A percentile compares a stretch with the other conserved stretches of the same genome.
These are phyloP conservation scores for Drosophila colorata DNA, from an alignment of 2,888 invertebrate genomes.

Conservation along the genomic window DNA sequence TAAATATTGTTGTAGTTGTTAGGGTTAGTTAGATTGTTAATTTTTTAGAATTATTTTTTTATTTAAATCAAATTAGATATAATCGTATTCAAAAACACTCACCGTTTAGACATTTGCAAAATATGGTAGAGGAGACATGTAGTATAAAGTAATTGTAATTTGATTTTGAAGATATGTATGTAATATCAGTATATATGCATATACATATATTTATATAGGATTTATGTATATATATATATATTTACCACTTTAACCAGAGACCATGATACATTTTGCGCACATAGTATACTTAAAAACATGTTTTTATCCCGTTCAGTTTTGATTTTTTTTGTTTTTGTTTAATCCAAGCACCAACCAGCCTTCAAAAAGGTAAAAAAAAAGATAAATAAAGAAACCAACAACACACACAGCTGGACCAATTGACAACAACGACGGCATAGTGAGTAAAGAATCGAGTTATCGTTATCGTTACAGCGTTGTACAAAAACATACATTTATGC, in stretches of 20 bases:
- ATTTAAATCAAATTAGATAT: conserved; percentile 38
- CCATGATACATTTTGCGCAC: conserved; percentile 82
- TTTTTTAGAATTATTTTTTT: background rate
- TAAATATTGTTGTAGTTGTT: conserved; percentile 33
- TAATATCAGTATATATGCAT: conserved; percentile 38
- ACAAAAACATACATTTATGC: conserved; percentile 28
- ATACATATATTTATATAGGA: conserved; percentile 29
- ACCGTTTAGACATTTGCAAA: conserved; percentile 84
- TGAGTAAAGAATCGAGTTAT: conserved; percentile 27
- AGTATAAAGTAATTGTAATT: conserved; percentile 63
- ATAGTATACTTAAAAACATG: conserved; percentile 67
- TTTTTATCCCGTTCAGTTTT: conserved; percentile 62
- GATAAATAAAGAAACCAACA: conserved; percentile 32
- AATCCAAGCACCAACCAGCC: conserved; percentile 83
- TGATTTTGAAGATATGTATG: conserved; percentile 48
- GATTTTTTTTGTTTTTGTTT: conserved; percentile 45
- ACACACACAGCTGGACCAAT: conserved; percentile 52
- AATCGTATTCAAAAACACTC: conserved; percentile 84
- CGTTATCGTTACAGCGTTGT: conserved; percentile 42
- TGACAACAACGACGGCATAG: conserved; percentile 50
- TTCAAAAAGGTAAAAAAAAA: conserved; percentile 60
- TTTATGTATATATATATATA: conserved; percentile 46
- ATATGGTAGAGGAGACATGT: conserved; percentile 82
- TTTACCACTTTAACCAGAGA: conserved; percentile 83
- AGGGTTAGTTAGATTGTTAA: conserved; percentile 51